Evolutionary conservation across 2,797 vertebrate genomes (phyloP), one percentile per base, ranked within the genome.

Genomic region (Pampus argenteus): DNA sequence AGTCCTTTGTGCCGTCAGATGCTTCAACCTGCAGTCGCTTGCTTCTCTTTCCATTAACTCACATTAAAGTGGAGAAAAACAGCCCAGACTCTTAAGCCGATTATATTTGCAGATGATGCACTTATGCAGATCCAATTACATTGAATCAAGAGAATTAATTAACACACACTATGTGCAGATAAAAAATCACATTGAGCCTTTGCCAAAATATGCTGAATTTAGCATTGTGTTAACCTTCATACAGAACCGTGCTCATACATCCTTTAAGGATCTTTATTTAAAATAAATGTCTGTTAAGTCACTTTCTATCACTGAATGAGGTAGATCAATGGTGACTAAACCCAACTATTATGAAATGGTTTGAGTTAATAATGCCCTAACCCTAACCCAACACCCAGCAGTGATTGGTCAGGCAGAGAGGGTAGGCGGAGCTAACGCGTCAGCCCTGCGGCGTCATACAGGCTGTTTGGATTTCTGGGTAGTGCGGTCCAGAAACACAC

Each of bases 41-140:
- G 34, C 67, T 63, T 58, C 69, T 6, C 29, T 71, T 78, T 86
- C 56, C 79, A 86, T 85, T 78, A 74, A 77, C 67, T 68, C 47
- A 4, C 76, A 74, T 72, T 78, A 81, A 88, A 86, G 52, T 26
- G 64, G 50, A 80, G 83, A 75, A 64, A 75, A 86, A 57, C 83
- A 64, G 77, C 49, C 23, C 17, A 15, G 62, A 45, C 80, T 81
- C 48, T 79, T 79, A 76, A 89, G 89, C 82, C 65, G 81, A 88
- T 90, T 89, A 89, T 83, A 71, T 81, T 77, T 81, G 79, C 86
- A 78, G 78, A 90, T 83, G 82, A 90, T 86, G 84, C 86, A 81
- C 78, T 88, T 83, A 80, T 75, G 77, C 84, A 86, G 76, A 88
- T 89, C 86, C 85, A 83, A 79, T 91, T 90, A 83, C 78, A 73